Evolutionary conservation across 2,113 vertebrate species (phyloP), one percentile per base, ranked within the genome.

Genomic region (Mormyrus iriodes): DNA sequence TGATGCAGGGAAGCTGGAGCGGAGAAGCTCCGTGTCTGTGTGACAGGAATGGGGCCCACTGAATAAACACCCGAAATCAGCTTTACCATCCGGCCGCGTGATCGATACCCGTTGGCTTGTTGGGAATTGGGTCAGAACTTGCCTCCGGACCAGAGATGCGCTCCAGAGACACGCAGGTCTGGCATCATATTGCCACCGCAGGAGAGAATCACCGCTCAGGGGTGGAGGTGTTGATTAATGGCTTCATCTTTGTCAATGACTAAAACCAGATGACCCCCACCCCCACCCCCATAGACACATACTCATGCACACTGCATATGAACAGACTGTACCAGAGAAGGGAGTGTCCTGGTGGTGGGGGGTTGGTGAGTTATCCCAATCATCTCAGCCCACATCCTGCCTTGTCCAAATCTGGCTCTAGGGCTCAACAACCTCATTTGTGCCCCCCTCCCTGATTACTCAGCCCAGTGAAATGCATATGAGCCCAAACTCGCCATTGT

Each of bases 161-260:
- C 35, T 39, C 13, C 73, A 76, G 73, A 79, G 35, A 79, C 73
- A 17, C 35, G 35, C 13, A 15, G 35, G 73, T 35, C 73, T 79
- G 35, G 35, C 10, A 35, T 35, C 35, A 39, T 79, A 79, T 79
- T 42, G 73, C 73, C 61, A 31, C 27, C 31, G 39, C 73, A 79
- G 35, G 31, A 15, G 15, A 79, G 35, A 35, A 27, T 79, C 15
- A 13, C 73, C 39, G 73, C 17, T 35, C 35, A 4, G 35, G 53
- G 1, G 13, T 21, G 17, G 44, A 9, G 1, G 35, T 17, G 31
- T 9, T 79, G 73, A 79, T 79, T 79, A 69, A 69, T 69, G 73
- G 35, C 73, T 79, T 79, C 73, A 79, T 42, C 73, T 79, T 79
- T 79, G 73, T 39, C 73, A 79, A 39, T 79, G 73, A 79, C 73